Base-by-base conservation (phyloP, 2,113 vertebrate species). In the Vimba vimba region DNA sequence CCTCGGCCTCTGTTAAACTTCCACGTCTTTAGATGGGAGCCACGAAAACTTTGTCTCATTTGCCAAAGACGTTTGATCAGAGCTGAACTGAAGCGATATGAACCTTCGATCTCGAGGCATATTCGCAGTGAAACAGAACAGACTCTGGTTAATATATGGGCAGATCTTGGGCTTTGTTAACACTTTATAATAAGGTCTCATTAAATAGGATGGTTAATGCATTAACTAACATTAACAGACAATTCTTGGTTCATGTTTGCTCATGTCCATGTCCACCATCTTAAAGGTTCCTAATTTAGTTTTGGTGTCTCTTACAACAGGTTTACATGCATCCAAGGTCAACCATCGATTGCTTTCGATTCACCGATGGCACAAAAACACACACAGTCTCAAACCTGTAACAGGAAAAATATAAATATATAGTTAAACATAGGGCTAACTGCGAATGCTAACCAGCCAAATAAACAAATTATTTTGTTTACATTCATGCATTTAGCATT, bases 1-100 rank as follows among this genome's bases (percentile, higher is more conserved):
- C 79, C 39, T 81, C n/a, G 60, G 60, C 43, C n/a, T 81, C n/a
- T 79, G 13, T 43, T 79, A 79, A 79, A 79, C 77, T 60, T 55
- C 6, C 21, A 7, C 33, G 3, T 50, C 59, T 47, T 81, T 7
- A 45, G 36, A 64, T 47, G 57, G 36, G 39, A 45, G 57, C 30
- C 60, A 60, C 0, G 36, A 39, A 62, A 39, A 47, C 23, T 43
- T n/a, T 6, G 55, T 43, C 33, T 79, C 78, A 4, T 33, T 57
- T 60, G 55, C 59, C 78, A 81, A 81, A 47, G 57, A 66, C n/a
- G 25, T 55, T 47, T 81, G 47, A 80, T 66, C 60, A 66, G 60
- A 47, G 36, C 30, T 39, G 77, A 59, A 59, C 30, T 55, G 30
- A 79, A 12, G 30, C 19, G 12, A 43, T 15, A 2, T 15, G 36